Evolutionary conservation across 1,140 invertebrate species (phyloP).

Genomic region (Drosophila nebulosa): DNA sequence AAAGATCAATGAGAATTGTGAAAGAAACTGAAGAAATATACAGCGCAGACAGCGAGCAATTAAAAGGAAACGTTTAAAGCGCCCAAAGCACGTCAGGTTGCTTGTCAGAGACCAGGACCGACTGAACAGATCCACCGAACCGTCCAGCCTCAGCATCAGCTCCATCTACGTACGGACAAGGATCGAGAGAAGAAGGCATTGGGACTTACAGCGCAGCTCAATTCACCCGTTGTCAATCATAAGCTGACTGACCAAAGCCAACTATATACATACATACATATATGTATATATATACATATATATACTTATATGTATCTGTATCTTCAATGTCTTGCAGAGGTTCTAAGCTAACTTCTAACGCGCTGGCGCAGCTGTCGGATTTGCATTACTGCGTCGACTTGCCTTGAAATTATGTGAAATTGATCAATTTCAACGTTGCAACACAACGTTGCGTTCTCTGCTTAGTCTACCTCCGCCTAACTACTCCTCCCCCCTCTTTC

Average conservation of each 20-base stretch:
- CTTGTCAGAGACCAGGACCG: slow-evolving; percentile 18
- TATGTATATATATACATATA: neutral
- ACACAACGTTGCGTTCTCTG: slow-evolving; percentile 17
- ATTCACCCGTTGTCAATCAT: slow-evolving; percentile 73
- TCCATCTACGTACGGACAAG: neutral
- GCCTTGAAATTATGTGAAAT: slow-evolving; percentile 79
- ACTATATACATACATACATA: neutral
- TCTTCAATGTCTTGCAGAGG: neutral
- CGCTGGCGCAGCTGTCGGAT: slow-evolving; percentile 74
- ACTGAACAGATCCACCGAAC: too few relatives aligned
- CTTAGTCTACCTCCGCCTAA: neutral
- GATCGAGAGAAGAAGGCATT: neutral
- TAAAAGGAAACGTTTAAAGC: slow-evolving; percentile 76
- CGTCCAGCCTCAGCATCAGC: neutral
- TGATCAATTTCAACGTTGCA: slow-evolving; percentile 74
- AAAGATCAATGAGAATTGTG: slow-evolving; percentile 79
- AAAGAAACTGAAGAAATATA: slow-evolving; percentile 72
- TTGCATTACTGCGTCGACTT: slow-evolving; percentile 76
- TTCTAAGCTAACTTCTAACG: slow-evolving; percentile 64
- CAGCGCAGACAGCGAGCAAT: slow-evolving; percentile 68
- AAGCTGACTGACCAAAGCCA: slow-evolving; percentile 20
- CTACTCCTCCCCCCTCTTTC: neutral
- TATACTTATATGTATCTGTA: too few relatives aligned
- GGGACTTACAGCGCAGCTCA: slow-evolving; percentile 47
- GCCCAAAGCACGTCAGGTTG: slow-evolving; percentile 72